Evolutionary conservation across 2,888 invertebrate genomes (phyloP).

Genomic region (Syrphus vitripennis): DNA sequence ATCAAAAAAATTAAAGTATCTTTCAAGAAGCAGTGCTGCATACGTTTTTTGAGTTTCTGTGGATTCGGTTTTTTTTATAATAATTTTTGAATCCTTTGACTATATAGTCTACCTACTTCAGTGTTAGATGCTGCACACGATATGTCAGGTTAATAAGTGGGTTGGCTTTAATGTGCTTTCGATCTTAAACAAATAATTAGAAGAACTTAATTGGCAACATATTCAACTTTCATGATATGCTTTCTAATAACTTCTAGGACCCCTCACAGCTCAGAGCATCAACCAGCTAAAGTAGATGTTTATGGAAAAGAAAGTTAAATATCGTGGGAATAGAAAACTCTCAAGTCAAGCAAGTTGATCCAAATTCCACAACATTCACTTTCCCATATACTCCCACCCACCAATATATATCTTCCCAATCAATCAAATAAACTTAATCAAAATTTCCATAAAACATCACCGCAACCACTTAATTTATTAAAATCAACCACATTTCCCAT

Average conservation of each 20-base stretch:
- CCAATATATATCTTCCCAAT: not conserved
- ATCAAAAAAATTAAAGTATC: no score
- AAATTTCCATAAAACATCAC: not conserved
- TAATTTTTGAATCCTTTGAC: no score
- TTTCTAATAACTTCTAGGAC: not conserved
- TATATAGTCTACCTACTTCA: no score
- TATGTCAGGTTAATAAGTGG: no score
- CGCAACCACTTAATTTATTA: constrained; percentile 1
- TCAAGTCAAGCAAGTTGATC: not conserved
- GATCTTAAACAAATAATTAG: not conserved
- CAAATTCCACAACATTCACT: not conserved
- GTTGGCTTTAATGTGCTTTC: no score
- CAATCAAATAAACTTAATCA: not conserved
- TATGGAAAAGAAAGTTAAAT: not conserved
- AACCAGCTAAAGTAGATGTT: not conserved
- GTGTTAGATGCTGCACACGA: no score
- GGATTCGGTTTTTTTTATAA: no score
- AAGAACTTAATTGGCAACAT: not conserved
- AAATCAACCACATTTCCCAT: not conserved
- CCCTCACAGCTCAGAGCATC: not conserved
- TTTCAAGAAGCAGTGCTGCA: no score
- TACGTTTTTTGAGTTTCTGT: no score
- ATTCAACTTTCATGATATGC: no score
- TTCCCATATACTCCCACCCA: not conserved
- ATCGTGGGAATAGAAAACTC: not conserved